Evolutionary conservation across 2,113 vertebrate genomes (phyloP).

Genomic region (Ptilonorhynchus violaceus): DNA sequence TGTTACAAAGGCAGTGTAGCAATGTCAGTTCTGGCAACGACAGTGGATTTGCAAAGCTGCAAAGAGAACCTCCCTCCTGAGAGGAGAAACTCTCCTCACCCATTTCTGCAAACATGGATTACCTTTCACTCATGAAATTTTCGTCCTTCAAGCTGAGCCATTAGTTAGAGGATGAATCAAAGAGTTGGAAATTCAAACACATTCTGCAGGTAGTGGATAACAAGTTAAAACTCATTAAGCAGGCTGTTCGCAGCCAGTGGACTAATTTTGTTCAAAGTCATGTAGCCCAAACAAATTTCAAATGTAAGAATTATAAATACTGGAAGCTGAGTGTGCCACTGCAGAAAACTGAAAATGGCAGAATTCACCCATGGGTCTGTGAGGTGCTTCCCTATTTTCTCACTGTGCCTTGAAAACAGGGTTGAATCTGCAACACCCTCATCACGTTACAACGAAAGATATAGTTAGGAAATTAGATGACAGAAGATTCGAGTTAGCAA

Average conservation of each 20-base stretch:
- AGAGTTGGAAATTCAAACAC: not conserved
- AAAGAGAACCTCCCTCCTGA: not conserved
- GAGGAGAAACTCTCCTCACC: not conserved
- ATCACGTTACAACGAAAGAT: not conserved
- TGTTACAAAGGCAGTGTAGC: not conserved
- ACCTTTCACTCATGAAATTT: not conserved
- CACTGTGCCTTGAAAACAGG: not conserved
- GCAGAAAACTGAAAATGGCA: not conserved
- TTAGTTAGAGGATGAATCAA: not conserved
- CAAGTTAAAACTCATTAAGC: not conserved
- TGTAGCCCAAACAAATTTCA: not conserved
- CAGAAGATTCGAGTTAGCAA: not conserved
- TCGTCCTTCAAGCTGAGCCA: not conserved
- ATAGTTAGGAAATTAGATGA: not conserved
- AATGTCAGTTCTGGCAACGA: not conserved
- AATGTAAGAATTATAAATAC: not conserved
- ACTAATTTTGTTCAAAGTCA: not conserved
- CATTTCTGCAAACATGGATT: not conserved
- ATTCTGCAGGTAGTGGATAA: not conserved
- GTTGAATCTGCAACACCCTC: not conserved
- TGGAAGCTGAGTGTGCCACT: not conserved
- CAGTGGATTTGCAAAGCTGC: not conserved
- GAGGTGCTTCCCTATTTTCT: not conserved
- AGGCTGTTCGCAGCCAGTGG: not conserved
- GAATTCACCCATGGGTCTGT: not conserved